Evolutionary conservation across 2,888 invertebrate genomes (phyloP), one percentile per base, ranked within the genome.

Genomic region (Idaea dimidiata): DNA sequence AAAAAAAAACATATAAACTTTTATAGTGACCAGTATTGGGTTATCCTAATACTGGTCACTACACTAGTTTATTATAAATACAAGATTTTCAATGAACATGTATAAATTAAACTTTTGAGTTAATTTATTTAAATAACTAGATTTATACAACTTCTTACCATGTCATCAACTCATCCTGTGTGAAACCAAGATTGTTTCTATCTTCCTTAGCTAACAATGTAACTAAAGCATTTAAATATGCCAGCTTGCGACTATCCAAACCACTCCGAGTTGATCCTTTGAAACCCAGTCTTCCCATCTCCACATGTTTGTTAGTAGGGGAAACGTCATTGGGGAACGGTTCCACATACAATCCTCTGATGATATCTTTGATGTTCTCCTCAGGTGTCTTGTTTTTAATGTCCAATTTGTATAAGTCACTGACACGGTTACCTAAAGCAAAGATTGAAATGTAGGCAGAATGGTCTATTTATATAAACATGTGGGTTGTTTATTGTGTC

Each of bases 221-320:
- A 63, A 97, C 97, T 88, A 98, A 95, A 67, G 95, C 96, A 93
- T 98, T 98, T 78, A 98, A 94, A 86, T 97, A 97, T 72, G 96
- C 96, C 73, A 98, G 93, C 83, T 96, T 96, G 82, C 95, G 96
- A 68, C 94, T 95, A 86, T 97, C 97, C 66, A 95, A 94, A 66
- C 95, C 93, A 80, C 93, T 94, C 78, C 94, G 94, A 72, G 94
- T 94, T 66, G 95, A 80, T 80, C 94, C 93, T 64, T 91, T 91
- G 62, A 95, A 86, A 63, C 95, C 94, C 65, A 83, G 73, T 81
- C 95, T 95, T 10, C 43, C 43, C 68, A 91, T 89, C 65, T 90
- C 88, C 68, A 82, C 72, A 77, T 72, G 85, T 75, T 87, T 90
- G 69, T 76, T 86, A 55, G 89, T 88, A 55, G 88, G 87, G 72